Evolutionary conservation across 2,888 invertebrate species (phyloP).

Genomic region (Anoplius nigerrimus): DNA sequence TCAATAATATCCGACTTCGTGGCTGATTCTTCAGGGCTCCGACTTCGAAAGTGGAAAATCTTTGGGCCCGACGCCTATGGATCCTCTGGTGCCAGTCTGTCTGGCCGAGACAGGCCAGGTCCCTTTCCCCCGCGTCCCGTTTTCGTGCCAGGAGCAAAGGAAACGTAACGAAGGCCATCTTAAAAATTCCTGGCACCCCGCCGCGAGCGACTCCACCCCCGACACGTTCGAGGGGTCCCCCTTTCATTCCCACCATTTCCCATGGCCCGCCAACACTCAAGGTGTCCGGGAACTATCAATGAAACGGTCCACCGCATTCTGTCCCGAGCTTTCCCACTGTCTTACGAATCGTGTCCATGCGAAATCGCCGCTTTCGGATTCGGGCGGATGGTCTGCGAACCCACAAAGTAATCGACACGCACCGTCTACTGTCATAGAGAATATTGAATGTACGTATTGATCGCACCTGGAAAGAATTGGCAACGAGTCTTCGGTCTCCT

Average conservation of each 20-base stretch:
- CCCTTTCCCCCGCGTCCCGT: slow-evolving; percentile 21
- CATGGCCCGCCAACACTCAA: slow-evolving; percentile 24
- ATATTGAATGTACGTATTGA: too few species aligned
- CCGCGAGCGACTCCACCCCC: slow-evolving; percentile 58
- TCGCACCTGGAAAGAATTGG: too few species aligned
- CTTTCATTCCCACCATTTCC: slow-evolving; percentile 44
- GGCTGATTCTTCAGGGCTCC: neutral
- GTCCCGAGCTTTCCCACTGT: neutral
- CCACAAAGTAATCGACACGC: too few species aligned
- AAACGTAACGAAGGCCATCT: slow-evolving; percentile 63
- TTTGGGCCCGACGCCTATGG: slow-evolving; percentile 48
- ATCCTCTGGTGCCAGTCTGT: slow-evolving; percentile 62
- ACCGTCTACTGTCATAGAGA: too few species aligned
- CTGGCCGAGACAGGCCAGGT: slow-evolving; percentile 51
- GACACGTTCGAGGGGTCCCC: slow-evolving; percentile 32
- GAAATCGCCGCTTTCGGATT: too few species aligned
- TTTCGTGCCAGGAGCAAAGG: slow-evolving; percentile 46
- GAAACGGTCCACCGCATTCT: slow-evolving; percentile 23
- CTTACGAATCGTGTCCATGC: neutral
- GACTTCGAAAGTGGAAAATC: neutral
- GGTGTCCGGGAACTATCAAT: slow-evolving; percentile 38
- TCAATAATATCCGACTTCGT: too few species aligned
- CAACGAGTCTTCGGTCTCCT: too few species aligned
- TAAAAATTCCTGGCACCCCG: slow-evolving; percentile 64
- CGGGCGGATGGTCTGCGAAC: too few species aligned